Conservation (phyloP, 2,113 vertebrate species). For the Paramormyrops kingsleyae region DNA sequence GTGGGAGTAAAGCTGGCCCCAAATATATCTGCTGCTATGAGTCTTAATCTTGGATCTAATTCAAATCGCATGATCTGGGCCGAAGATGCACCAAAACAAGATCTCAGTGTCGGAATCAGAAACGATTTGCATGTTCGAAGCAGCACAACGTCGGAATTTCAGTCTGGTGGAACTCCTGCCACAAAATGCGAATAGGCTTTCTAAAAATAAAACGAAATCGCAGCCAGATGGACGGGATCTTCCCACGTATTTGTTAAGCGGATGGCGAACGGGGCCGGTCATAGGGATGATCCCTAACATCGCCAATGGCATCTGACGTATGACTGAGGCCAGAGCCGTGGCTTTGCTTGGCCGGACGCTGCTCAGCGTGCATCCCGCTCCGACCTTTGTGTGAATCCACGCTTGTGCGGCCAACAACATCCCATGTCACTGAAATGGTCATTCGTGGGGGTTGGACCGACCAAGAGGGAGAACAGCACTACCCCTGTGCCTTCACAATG, state of each 20-base stretch:
- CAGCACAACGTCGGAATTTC: neutral
- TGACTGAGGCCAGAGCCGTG: neutral
- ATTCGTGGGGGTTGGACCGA: neutral
- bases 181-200: neutral
- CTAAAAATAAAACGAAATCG: neutral
- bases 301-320: no score
- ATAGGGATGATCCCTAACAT: neutral
- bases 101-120: neutral
- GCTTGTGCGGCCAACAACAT: neutral
- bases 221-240: neutral
- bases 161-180: neutral
- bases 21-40: neutral
- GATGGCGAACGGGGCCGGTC: neutral
- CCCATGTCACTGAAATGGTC: neutral
- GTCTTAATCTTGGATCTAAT: neutral
- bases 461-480: neutral
- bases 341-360: neutral
- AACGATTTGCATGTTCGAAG: neutral
- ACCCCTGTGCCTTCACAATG: neutral
- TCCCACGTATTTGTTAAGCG: neutral
- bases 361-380: neutral
- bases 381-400: neutral
- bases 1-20: constrained; percentile 16
- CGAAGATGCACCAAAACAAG: neutral
- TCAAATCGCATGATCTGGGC: neutral